A percentile compares a stretch with the other conserved stretches of the same genome.
phyloP scores from a whole-genome alignment of 2,113 vertebrate species.

The Sarotherodon lohbergeri region DNA sequence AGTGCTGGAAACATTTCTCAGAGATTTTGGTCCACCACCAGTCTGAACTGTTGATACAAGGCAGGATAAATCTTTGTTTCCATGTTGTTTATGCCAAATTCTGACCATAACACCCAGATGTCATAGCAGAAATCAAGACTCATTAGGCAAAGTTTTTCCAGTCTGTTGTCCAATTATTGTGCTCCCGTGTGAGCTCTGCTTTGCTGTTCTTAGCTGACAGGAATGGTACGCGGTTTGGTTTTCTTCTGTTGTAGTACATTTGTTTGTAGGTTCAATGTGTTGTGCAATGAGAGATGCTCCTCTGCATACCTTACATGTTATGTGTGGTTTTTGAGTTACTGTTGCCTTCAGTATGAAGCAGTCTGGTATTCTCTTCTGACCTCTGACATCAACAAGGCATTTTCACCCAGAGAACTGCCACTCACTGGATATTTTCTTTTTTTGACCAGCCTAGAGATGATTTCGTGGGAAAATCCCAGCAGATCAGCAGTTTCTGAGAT shows the following conservation, averaged over 20 bases:
- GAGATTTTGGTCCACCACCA: not conserved
- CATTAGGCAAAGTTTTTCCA: not conserved
- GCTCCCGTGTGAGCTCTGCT: not conserved
- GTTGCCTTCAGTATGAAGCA: not conserved
- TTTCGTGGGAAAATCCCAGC: not conserved
- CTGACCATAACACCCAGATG: not conserved
- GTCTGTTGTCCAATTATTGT: not conserved
- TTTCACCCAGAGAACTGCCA: not conserved
- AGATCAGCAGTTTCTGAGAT: not conserved
- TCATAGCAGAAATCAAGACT: not conserved
- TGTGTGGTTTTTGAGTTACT: not conserved
- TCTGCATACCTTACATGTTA: not conserved
- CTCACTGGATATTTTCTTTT: not conserved
- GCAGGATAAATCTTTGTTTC: not conserved
- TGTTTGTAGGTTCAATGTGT: too few species aligned
- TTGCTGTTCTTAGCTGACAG: not conserved
- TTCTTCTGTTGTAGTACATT: not conserved
- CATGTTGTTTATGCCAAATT: not conserved
- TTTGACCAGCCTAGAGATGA: not conserved
- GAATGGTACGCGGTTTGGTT: rapidly evolving
- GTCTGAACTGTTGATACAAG: not conserved
- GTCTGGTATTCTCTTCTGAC: not conserved
- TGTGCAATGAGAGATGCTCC: not conserved
- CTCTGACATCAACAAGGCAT: not conserved
- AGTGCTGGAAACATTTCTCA: not conserved